Evolutionary conservation across 2,113 vertebrate species (phyloP).

Genomic region (Hucho hucho): DNA sequence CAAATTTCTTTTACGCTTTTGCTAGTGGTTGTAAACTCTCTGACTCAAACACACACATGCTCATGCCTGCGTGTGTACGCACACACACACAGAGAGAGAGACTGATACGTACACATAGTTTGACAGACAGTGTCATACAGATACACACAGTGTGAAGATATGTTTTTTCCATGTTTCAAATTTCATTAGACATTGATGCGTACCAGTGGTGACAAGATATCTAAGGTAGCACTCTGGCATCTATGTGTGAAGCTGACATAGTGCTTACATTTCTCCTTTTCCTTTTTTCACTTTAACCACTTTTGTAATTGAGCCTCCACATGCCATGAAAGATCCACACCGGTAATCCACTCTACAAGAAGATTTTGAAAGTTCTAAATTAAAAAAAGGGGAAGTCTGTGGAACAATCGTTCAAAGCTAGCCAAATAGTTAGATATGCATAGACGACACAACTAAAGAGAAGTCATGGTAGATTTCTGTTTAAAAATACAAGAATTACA

Average conservation of each 20-base stretch:
- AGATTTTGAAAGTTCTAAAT: constrained; percentile 13
- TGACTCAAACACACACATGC: constrained; percentile 6
- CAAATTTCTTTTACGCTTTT: background rate
- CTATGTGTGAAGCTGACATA: constrained; percentile 54
- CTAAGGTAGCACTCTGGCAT: constrained; percentile 57
- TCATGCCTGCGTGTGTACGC: constrained; percentile 13
- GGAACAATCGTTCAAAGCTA: background rate
- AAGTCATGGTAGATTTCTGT: background rate
- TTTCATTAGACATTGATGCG: constrained; percentile 73
- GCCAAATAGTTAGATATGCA: background rate
- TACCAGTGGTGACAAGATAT: constrained; percentile 68
- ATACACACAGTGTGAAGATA: constrained; percentile 58
- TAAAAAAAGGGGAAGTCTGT: background rate
- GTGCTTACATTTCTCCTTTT: constrained; percentile 32
- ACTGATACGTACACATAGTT: constrained; percentile 50
- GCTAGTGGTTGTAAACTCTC: constrained; percentile 3
- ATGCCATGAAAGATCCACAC: constrained; percentile 36
- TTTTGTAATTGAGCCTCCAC: constrained; percentile 51
- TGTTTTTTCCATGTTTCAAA: constrained; percentile 71
- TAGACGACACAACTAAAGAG: background rate
- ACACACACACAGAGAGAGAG: constrained; percentile 13
- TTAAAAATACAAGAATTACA: background rate
- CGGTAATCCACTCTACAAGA: constrained; percentile 16
- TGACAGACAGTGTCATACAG: constrained; percentile 61
- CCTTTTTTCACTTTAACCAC: constrained; percentile 42